Evolutionary conservation across 2,888 invertebrate species (phyloP), one percentile per base, ranked within the genome.

Genomic region (Drosophila falleni): DNA sequence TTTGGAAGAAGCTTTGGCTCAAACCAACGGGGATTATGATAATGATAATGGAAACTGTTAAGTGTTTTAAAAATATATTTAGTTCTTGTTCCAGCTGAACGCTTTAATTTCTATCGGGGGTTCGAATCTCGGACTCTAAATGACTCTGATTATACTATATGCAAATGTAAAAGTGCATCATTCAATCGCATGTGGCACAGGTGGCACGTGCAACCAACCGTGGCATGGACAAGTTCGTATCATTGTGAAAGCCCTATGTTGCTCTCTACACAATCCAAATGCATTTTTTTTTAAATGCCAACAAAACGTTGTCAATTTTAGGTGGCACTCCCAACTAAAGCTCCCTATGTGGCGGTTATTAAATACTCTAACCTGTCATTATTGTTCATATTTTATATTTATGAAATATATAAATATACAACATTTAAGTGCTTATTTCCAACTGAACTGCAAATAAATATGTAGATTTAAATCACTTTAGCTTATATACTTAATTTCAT

Each of bases 201-300:
- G 49, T 63, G 54, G 41, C 60, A 59, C 69, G 56, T 62, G 35
- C 72, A 74, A 53, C 68, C 31, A 47, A 74, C 47, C 73, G 74
- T 74, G 33, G 74, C 74, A 51, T 62, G 58, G 67, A 62, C 74
- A 73, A 73, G 73, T 74, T 73, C 74, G 61, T 50, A 9, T 31
- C 37, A 59, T 73, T 73, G 73, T 72, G 41, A 33, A 31, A 29
- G 42, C 46, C 11, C 55, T 51, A 19, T 49, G 37, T 42, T 60
- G 37, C 35, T 16, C 31, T 23, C 55, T 31, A 51, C 61, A 39
- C 31, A 50, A 53, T 50, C 11, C 31, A 33, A 62, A 44, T 71
- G 68, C 70, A 67, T 13, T 53, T 58, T 65, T 19, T 58, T 64
- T 16, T 42, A 62, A 74, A 60, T 69, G 33, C 50, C 58, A 65